Evolutionary conservation across 2,888 invertebrate genomes (phyloP), one percentile per base, ranked within the genome.

Genomic region (Cheilosia vulpina): DNA sequence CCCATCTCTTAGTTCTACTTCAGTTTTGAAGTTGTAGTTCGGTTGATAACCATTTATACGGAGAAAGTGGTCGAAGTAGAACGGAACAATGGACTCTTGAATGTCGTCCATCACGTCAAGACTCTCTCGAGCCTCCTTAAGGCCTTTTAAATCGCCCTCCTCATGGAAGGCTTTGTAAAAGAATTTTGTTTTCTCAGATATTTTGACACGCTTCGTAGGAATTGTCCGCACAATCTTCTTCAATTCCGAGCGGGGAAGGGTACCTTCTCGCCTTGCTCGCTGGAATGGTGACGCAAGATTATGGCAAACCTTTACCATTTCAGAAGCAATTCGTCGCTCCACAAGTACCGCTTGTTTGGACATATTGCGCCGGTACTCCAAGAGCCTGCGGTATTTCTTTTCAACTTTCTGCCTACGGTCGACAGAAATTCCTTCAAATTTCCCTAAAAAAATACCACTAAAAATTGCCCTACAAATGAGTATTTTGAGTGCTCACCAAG

Each of bases 61-160:
- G 1, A 92, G 88, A 79, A 92, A 92, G 76, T 92, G 90, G 88
- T 92, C 92, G 50, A 92, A 92, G 62, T 92, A 91, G 72, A 92
- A 92, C 17, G 92, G 92, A 13, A 91, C 90, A 69, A 91, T 90
- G 43, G 91, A 90, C 24, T 92, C 90, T 71, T 91, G 90, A 24
- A 90, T 89, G 2, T 83, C 89, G 71, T 89, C 90, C 2, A 89
- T 85, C 1, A 90, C 88, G 71, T 89, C 87, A 0, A 91, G 78
- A 17, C 89, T 89, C 2, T 89, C 89, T 5, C 88, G 89, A 0
- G 88, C 88, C 2, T 89, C 88, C 0, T 73, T 75, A 4, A 78
- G 47, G 11, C 87, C 88, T 11, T 78, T 80, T 4, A 88, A 82
- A 5, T 88, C 88, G 1, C 88, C 89, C 0, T 89, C 90, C 15